Conservation (phyloP, 1,140 invertebrate genomes). For the Lanistes nyassanus region DNA sequence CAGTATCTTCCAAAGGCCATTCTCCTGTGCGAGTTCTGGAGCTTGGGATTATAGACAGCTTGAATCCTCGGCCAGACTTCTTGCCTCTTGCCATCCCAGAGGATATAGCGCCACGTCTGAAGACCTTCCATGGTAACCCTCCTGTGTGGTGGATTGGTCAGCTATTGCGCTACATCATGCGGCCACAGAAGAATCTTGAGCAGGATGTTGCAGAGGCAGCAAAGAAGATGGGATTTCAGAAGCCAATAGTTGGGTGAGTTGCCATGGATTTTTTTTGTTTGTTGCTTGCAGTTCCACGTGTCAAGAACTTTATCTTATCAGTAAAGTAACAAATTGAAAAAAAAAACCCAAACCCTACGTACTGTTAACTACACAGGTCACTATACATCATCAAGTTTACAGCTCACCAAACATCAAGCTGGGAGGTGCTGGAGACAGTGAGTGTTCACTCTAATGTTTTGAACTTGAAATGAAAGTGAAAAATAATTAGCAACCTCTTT, state of each 20-base stretch:
- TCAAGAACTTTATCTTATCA: no score
- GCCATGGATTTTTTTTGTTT: slow-evolving; percentile 21
- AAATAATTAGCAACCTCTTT: no score
- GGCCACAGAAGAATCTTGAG: slow-evolving; percentile 68
- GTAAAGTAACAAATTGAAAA: no score
- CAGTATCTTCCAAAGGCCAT: no score
- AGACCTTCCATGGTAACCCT: slow-evolving; percentile 91
- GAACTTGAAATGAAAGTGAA: no score
- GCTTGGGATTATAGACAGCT: slow-evolving; percentile 93
- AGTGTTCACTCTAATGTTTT: no score
- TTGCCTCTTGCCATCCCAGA: slow-evolving; percentile 92
- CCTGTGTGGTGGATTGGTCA: slow-evolving; percentile 98
- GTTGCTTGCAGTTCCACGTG: no score
- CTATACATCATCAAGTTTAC: no score
- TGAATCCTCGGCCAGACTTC: slow-evolving; percentile 87
- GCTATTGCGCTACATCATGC: slow-evolving; percentile 90
- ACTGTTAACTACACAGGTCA: no score
- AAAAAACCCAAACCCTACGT: no score
- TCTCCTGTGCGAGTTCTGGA: slow-evolving; percentile 81
- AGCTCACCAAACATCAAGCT: no score
- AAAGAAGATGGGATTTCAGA: slow-evolving; percentile 82
- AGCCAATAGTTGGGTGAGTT: slow-evolving; percentile 88
- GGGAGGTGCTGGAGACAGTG: no score
- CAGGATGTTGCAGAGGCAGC: slow-evolving; percentile 80
- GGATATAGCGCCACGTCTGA: slow-evolving; percentile 83